Base-by-base conservation (phyloP, 2,797 vertebrate species). In the Acanthurus lineatus region DNA sequence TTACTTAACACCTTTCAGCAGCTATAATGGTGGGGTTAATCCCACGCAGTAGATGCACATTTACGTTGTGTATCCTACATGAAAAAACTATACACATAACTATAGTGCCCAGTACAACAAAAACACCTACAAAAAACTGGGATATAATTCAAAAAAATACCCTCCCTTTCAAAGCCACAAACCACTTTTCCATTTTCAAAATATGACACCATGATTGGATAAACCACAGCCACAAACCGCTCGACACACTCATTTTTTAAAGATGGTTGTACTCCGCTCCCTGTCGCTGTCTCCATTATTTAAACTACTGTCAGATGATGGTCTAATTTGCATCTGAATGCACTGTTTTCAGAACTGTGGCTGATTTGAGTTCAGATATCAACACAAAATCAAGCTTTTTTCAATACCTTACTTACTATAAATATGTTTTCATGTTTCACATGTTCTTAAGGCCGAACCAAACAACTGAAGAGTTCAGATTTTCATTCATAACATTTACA, bases 131-230 rank as follows among this genome's bases (percentile, higher is more conserved):
- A 32, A 14, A 56, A 60, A 19, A n/a, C 16, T 67, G 6, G 42
- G 40, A 22, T 20, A 20, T 12, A 25, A 57, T 22, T 32, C 0
- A 52, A 54, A 59, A 59, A 14, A 12, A 1, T 42, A 10, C 9
- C 20, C 15, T 22, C 4, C 5, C 12, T 42, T 48, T 42, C 40
- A 38, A 6, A 65, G 53, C 32, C 53, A 48, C 42, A 47, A 57
- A 73, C 59, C 28, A 69, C 32, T 22, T 59, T 61, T 72, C 28
- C 53, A 52, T 45, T 73, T 76, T 62, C 14, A 28, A 44, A 69
- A 69, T 47, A 16, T 9, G 10, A 44, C 40, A 22, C 4, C 3
- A 9, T 53, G 35, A 56, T 20, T 63, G 25, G 71, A 61, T 25
- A n/a, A 84, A 9, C 42, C 20, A 28, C 4, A 66, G 32, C 44